Conservation (phyloP, 1,140 invertebrate genomes). For the Diabrotica virgifera region DNA sequence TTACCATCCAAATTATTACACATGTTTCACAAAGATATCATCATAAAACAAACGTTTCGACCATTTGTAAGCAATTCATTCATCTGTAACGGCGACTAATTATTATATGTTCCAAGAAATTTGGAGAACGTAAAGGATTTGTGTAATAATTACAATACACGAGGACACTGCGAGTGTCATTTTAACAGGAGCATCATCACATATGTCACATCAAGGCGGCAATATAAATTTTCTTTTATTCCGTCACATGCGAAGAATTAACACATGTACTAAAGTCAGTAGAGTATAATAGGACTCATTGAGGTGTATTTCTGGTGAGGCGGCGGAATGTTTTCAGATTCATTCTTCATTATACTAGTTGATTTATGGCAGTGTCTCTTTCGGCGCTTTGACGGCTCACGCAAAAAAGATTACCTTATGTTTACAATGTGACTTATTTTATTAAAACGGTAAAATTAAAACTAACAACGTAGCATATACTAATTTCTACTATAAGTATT, state of each 20-base stretch:
- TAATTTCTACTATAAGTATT: too few species aligned
- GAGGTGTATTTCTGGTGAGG: conserved; percentile 28
- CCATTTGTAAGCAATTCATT: not conserved
- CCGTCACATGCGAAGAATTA: conserved; percentile 21
- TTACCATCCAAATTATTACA: too few species aligned
- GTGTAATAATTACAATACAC: not conserved
- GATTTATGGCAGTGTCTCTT: not conserved
- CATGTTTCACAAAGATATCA: not conserved
- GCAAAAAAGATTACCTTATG: not conserved
- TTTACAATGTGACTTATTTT: too few species aligned
- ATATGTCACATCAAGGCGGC: conserved; percentile 27
- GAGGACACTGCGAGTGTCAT: not conserved
- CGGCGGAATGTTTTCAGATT: not conserved
- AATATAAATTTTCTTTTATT: conserved; percentile 26
- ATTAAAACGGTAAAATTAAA: too few species aligned
- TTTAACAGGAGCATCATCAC: conserved; percentile 5
- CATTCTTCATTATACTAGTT: not conserved
- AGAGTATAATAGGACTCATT: conserved; percentile 23
- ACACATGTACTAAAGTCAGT: conserved; percentile 20
- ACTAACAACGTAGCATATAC: too few species aligned
- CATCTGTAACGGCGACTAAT: not conserved
- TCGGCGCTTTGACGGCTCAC: not conserved
- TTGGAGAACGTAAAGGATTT: not conserved
- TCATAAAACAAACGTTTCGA: not conserved
- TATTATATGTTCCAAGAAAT: not conserved